phyloP scores from a whole-genome alignment of 2,888 invertebrate genomes.

The Bembecia ichneumoniformis region DNA sequence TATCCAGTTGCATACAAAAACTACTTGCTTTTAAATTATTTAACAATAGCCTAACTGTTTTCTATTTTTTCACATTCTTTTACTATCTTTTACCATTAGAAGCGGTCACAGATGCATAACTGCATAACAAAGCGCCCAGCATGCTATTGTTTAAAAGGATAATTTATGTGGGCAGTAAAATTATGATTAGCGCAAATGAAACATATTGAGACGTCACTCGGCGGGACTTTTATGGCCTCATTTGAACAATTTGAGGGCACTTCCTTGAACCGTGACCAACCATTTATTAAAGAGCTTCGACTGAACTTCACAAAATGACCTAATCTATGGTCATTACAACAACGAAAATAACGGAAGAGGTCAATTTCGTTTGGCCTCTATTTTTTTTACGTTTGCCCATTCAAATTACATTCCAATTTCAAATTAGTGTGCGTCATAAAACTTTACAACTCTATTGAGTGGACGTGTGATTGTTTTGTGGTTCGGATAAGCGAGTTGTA shows the following conservation, averaged over 20 bases:
- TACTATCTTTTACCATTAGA: no score
- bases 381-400: conserved; percentile 23
- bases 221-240: conserved; percentile 58
- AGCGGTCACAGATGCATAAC: no score
- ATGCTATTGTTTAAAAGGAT: conserved; percentile 28
- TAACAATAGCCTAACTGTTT: no score
- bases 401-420: conserved; percentile 38
- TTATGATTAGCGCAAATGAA: conserved; percentile 51
- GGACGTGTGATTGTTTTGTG: conserved; percentile 48
- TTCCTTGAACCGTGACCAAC: conserved; percentile 54
- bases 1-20: no score
- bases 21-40: no score
- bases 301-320: conserved; percentile 4
- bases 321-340: conserved; percentile 1
- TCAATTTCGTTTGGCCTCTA: conserved; percentile 21
- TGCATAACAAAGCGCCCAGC: conserved; percentile 21
- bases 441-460: conserved; percentile 49
- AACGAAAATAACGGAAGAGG: conserved; percentile 10
- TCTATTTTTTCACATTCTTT: no score
- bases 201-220: conserved; percentile 54
- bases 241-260: conserved; percentile 54
- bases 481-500: conserved; percentile 1
- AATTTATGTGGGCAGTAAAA: conserved; percentile 58
- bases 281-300: conserved; percentile 26
- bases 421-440: conserved; percentile 41